These are phyloP conservation scores for Silurus aristotelis DNA, from an alignment of 2,797 vertebrate genomes.

Conservation along the genomic window DNA sequence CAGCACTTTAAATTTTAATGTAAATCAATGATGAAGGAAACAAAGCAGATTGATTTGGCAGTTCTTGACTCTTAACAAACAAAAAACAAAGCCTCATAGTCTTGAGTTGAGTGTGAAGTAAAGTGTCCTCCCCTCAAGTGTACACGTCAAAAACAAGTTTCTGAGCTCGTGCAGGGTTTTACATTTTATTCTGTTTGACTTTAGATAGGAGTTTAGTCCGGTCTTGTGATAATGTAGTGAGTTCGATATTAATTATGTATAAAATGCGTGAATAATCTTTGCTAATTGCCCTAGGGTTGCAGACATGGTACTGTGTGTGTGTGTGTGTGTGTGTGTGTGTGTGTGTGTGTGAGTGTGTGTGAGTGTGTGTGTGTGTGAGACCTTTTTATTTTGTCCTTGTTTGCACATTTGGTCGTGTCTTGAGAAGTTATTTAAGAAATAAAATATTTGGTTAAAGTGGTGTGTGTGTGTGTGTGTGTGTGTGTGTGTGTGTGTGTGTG, in stretches of 20 bases:
- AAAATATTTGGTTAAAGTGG: too few relatives aligned
- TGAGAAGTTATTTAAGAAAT: too few relatives aligned
- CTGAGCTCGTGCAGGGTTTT: neutral
- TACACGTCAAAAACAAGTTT: conserved; percentile 45
- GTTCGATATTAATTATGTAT: conserved; percentile 29
- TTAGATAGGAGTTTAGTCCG: neutral
- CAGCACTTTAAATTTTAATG: conserved; percentile 72
- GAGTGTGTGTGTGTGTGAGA: neutral
- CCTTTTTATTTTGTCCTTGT: neutral
- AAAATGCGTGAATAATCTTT: conserved; percentile 31
- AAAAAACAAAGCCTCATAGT: conserved; percentile 57
- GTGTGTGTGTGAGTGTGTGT: conserved; percentile 1
- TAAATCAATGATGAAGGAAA: conserved; percentile 76
- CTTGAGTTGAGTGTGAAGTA: conserved; percentile 68
- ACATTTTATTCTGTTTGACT: neutral
- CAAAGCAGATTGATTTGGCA: conserved; percentile 76
- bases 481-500: neutral
- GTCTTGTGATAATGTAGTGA: neutral
- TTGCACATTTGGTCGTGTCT: neutral
- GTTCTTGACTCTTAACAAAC: conserved; percentile 46
- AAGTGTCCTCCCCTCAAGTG: conserved; percentile 57
- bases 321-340: conserved; percentile 3
- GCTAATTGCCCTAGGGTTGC: neutral
- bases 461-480: too few relatives aligned
- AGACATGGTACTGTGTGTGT: neutral